Evolutionary conservation across 2,888 invertebrate species (phyloP).

Genomic region (Xestia rhomboidea): DNA sequence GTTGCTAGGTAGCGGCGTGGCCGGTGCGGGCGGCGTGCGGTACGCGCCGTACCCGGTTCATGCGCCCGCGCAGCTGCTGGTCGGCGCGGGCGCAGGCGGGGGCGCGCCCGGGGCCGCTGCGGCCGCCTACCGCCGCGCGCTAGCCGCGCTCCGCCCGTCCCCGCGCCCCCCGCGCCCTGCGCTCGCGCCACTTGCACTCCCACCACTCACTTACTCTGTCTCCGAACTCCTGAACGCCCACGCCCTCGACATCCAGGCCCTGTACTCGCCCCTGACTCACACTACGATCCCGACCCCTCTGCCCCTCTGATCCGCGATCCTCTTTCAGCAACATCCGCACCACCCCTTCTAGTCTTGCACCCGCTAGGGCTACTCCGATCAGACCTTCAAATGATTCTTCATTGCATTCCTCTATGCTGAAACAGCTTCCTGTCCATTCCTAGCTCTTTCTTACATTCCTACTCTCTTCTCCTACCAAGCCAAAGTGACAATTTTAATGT

Average conservation of each 20-base stretch:
- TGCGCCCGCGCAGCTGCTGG: conserved; percentile 87
- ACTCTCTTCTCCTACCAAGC: conserved; percentile 75
- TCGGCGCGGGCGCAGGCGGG: conserved; percentile 83
- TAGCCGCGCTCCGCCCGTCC: conserved; percentile 85
- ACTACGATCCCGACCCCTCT: conserved; percentile 90
- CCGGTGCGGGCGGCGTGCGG: conserved; percentile 91
- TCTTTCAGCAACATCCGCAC: conserved; percentile 89
- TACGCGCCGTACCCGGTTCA: conserved; percentile 92
- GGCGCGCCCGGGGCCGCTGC: conserved; percentile 81
- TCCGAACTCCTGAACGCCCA: conserved; percentile 92
- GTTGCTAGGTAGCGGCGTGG: conserved; percentile 95
- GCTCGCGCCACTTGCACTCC: conserved; percentile 83
- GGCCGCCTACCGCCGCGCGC: conserved; percentile 85
- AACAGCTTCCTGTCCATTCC: conserved; percentile 80
- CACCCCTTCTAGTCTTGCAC: conserved; percentile 81
- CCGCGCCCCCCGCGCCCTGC: conserved; percentile 84
- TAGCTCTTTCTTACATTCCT: conserved; percentile 84
- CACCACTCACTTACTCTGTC: conserved; percentile 88
- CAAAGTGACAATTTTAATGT: conserved; percentile 77
- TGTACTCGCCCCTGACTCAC: conserved; percentile 93
- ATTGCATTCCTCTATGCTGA: conserved; percentile 74
- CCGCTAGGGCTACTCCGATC: conserved; percentile 50
- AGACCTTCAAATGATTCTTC: conserved; percentile 53
- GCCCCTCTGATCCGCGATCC: conserved; percentile 89
- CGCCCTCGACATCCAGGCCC: conserved; percentile 93